Evolutionary conservation across 2,797 vertebrate species (phyloP), one percentile per base, ranked within the genome.

Genomic region (Sitta carolinensis): DNA sequence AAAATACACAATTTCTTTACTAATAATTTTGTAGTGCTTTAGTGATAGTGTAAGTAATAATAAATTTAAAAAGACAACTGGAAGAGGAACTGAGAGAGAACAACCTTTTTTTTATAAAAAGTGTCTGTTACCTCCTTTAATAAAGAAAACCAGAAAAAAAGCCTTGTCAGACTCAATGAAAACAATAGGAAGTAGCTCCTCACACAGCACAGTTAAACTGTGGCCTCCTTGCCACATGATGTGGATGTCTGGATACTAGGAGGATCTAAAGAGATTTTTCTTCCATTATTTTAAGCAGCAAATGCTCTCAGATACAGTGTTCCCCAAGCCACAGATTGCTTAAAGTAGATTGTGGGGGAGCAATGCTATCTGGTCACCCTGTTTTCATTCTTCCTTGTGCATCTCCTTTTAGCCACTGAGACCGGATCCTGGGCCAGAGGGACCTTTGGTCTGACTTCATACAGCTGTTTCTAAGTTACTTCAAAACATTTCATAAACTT

Each of bases 371-470:
- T 58, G 51, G 51, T 89, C 34, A 78, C 12, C 11, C 78, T 47
- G 16, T 25, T 90, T 78, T 40, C 22, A 64, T 43, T 94, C 76
- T 78, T 95, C 34, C 47, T 73, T 52, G 51, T 62, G 32, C 62
- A 94, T 59, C 66, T 93, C 43, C 73, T 95, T 94, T 93, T 50
- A 89, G 87, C 85, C 83, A 79, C 51, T 32, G 30, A 94, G 48
- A 89, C 79, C 32, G 27, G 87, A 94, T 48, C 45, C 59, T 66
- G 59, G 83, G 90, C 94, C 87, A 91, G 76, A 90, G 27, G 69
- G 66, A 96, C 91, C 91, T 95, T 90, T 94, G 94, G 87, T 93
- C 90, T 93, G 55, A 84, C 83, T 86, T 63, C 32, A 76, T 59
- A 94, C 73, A 66, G 51, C 26, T 19, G 20, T 52, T 95, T 66